phyloP scores from a whole-genome alignment of 2,113 vertebrate species.

The Oncorhynchus keta region DNA sequence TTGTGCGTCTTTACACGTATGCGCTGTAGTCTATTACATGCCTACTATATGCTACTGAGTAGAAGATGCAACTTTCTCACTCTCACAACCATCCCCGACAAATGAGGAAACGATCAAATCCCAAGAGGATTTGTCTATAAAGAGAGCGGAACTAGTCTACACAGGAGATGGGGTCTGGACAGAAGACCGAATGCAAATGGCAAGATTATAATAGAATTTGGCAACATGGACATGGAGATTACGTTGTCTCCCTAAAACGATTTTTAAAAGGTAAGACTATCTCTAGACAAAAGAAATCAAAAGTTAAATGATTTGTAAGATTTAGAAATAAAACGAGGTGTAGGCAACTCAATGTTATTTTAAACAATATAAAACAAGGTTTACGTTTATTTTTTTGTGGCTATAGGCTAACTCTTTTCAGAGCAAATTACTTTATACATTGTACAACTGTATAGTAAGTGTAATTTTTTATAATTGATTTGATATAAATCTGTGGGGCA shows the following conservation, averaged over 20 bases:
- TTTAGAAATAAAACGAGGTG: background rate
- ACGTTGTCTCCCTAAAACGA: background rate
- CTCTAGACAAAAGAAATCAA: background rate
- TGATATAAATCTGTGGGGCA: too few species aligned
- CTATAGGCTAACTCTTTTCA: too few species aligned
- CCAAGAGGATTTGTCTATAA: constrained; percentile 16
- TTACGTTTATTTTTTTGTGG: too few species aligned
- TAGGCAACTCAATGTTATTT: background rate
- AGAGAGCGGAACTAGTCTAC: constrained; percentile 10
- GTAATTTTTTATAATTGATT: too few species aligned
- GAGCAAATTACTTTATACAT: too few species aligned
- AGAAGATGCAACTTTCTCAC: background rate
- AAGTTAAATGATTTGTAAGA: background rate
- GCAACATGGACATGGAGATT: background rate
- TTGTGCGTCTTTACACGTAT: background rate
- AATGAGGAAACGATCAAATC: constrained; percentile 13
- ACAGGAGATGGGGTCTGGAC: background rate
- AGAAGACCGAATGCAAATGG: background rate
- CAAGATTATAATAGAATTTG: background rate
- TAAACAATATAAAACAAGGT: background rate
- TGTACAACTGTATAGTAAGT: too few species aligned
- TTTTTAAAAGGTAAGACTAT: background rate
- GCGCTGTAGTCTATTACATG: background rate
- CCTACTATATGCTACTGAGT: background rate
- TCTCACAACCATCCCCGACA: constrained; percentile 2